Conservation (phyloP, 2,797 vertebrate species). For the Urosaurus nigricauda region DNA sequence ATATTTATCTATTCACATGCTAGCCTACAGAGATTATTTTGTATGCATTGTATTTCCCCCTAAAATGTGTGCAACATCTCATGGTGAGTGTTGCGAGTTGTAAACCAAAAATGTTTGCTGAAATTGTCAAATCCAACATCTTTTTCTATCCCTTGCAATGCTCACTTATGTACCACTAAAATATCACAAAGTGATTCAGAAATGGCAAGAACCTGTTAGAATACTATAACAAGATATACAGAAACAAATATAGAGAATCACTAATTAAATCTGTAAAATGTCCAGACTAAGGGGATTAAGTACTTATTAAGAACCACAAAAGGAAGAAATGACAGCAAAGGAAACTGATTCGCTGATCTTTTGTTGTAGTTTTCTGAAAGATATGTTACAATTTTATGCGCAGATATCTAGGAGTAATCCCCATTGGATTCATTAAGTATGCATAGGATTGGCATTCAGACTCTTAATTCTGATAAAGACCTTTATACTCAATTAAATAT, state of each 20-base stretch:
- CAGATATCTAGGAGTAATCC: too few relatives aligned
- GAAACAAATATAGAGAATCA: neutral
- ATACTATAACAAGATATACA: neutral
- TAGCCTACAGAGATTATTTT: too few relatives aligned
- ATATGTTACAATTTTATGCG: too few relatives aligned
- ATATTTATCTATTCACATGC: too few relatives aligned
- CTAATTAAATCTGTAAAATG: neutral
- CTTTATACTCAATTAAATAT: neutral
- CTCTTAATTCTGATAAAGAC: slow-evolving; percentile 17
- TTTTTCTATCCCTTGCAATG: too few relatives aligned
- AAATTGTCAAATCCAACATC: too few relatives aligned
- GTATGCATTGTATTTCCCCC: too few relatives aligned
- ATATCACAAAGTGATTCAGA: neutral
- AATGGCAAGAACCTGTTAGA: neutral
- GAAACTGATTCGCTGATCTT: neutral
- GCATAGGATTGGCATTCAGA: neutral
- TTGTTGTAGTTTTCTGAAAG: neutral
- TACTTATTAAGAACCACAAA: neutral
- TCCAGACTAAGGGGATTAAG: neutral
- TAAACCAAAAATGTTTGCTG: too few relatives aligned
- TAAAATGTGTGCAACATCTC: too few relatives aligned
- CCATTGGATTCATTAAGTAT: neutral
- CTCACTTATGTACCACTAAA: neutral
- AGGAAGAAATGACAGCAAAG: neutral
- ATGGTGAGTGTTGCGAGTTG: too few relatives aligned